These are phyloP conservation scores for Notolepis coatsorum DNA, from an alignment of 2,797 vertebrate species.

Conservation along the genomic window DNA sequence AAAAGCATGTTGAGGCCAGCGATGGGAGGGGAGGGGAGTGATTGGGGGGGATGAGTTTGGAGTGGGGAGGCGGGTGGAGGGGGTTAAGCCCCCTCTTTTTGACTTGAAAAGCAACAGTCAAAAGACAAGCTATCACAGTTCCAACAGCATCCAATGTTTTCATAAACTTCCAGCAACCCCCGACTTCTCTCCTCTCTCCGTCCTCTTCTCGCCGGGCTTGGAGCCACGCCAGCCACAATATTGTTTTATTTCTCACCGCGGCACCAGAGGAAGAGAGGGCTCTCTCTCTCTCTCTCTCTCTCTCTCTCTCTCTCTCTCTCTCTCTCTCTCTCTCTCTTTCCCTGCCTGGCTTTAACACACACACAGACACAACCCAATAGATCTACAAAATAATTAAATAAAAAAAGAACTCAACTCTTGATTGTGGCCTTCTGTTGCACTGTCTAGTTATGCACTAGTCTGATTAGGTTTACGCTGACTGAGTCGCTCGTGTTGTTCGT, in stretches of 20 bases:
- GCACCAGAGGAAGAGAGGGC: slow-evolving; percentile 43
- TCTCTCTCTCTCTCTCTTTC: slow-evolving; percentile 23
- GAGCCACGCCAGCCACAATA: slow-evolving; percentile 64
- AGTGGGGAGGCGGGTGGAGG: neutral
- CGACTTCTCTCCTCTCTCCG: too few relatives aligned
- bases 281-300: slow-evolving; percentile 24
- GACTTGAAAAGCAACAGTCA: slow-evolving; percentile 23
- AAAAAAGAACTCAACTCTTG: too few relatives aligned
- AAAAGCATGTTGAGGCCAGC: slow-evolving; percentile 45
- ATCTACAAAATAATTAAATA: too few relatives aligned
- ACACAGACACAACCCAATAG: slow-evolving; percentile 22
- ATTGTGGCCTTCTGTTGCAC: too few relatives aligned
- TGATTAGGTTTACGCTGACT: too few relatives aligned
- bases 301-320: slow-evolving; percentile 55
- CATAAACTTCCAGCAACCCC: slow-evolving; percentile 64
- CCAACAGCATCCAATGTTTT: slow-evolving; percentile 64
- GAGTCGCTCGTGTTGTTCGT: too few relatives aligned
- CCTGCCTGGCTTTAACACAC: neutral
- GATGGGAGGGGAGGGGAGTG: slow-evolving; percentile 31
- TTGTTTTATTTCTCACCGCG: slow-evolving; percentile 57
- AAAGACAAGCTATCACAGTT: slow-evolving; percentile 46
- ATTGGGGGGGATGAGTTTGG: slow-evolving; percentile 14
- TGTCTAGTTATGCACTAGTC: too few relatives aligned
- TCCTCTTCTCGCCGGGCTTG: slow-evolving; percentile 48
- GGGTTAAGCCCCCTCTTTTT: neutral